phyloP scores from a whole-genome alignment of 37 sponge, comb jelly and placozoan genomes.

The Beroe ovata region DNA sequence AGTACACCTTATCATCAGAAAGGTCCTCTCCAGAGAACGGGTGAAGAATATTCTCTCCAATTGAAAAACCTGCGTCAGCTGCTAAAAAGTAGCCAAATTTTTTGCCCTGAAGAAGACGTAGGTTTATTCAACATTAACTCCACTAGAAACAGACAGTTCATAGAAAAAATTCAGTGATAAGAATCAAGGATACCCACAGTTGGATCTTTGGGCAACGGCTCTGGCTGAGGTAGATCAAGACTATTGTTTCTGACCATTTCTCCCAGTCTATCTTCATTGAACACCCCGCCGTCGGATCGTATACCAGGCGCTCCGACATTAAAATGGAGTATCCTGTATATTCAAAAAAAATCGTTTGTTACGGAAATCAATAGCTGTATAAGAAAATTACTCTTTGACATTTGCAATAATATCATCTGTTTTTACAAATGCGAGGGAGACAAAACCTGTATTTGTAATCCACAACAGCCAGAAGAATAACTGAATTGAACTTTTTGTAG shows the following conservation, averaged over 20 bases:
- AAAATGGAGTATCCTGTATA: neutral
- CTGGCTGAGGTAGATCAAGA: too few species aligned
- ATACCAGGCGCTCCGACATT: slow-evolving; percentile 2
- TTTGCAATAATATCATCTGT: too few species aligned
- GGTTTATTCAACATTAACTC: neutral
- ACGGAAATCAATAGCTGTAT: too few species aligned
- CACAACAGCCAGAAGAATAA: neutral
- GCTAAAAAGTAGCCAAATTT: neutral
- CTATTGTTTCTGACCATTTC: neutral
- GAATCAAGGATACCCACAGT: too few species aligned
- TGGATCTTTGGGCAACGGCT: too few species aligned
- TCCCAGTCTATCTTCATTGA: neutral
- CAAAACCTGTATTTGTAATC: neutral
- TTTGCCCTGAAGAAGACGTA: neutral
- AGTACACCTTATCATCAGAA: neutral
- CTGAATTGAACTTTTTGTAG: slow-evolving; percentile 5
- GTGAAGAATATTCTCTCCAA: neutral
- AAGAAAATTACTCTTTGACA: too few species aligned
- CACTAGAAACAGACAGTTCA: neutral
- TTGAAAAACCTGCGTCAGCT: neutral
- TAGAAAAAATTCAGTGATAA: too few species aligned
- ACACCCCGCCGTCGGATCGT: slow-evolving; percentile 16
- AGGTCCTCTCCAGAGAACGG: neutral
- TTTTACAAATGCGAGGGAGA: too few species aligned
- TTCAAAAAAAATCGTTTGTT: neutral